A percentile compares a stretch with the other conserved stretches of the same genome.
phyloP scores from a whole-genome alignment of 2,797 vertebrate genomes.

The Sphenodon punctatus region DNA sequence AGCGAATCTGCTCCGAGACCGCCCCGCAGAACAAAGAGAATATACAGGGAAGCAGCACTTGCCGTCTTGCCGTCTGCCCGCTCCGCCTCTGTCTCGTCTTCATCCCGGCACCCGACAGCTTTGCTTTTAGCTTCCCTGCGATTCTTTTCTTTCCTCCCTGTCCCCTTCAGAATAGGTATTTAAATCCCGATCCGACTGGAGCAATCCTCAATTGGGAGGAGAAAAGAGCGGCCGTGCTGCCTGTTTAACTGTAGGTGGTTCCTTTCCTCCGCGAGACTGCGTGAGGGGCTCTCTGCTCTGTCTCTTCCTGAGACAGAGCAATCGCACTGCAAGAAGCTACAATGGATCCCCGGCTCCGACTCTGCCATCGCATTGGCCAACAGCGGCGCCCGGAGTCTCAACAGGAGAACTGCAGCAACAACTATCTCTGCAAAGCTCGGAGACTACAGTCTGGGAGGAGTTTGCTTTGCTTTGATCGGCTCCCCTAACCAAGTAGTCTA shows the following conservation, averaged over 20 bases:
- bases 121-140: no score
- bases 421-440: no score
- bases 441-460: no score
- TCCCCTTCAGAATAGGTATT: background rate
- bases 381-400: constrained; percentile 64
- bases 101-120: background rate
- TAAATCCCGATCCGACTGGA: constrained; percentile 1
- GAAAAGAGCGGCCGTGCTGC: no score
- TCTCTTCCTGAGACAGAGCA: background rate
- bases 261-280: background rate
- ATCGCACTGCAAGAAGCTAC: background rate
- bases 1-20: constrained; percentile 70
- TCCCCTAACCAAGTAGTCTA: no score
- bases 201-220: background rate
- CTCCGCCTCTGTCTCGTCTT: background rate
- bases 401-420: constrained; percentile 16
- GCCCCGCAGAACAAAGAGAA: constrained; percentile 19
- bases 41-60: constrained; percentile 49
- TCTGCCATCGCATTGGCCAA: constrained; percentile 39
- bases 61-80: constrained; percentile 1
- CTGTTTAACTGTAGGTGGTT: background rate
- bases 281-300: background rate
- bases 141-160: background rate
- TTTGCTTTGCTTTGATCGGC: no score
- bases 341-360: background rate